Percentiles rank a stretch among this genome's conserved stretches.
Conservation (phyloP, 2,113 vertebrate species). For the Pollimyrus isidori region DNA sequence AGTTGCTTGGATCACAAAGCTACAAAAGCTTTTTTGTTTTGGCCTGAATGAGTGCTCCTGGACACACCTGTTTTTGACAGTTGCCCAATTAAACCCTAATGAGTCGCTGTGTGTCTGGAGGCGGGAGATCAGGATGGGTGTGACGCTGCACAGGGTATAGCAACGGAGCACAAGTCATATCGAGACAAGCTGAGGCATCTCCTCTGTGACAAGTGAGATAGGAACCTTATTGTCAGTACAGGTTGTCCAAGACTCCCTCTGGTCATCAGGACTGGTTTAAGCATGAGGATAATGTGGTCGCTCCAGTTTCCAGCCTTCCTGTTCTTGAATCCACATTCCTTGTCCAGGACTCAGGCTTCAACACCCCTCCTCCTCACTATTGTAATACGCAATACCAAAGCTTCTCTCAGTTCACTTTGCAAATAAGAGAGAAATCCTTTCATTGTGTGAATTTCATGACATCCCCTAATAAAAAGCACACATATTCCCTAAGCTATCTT, state of each 20-base stretch:
- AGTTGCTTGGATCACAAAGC: neutral
- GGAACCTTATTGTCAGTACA: neutral
- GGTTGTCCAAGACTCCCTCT: neutral
- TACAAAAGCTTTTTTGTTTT: neutral
- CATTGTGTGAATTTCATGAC: neutral
- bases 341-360: neutral
- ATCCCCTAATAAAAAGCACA: neutral
- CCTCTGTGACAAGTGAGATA: neutral
- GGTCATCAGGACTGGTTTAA: neutral
- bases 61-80: conserved; percentile 6
- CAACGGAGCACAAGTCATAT: neutral
- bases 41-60: neutral
- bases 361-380: no score
- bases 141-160: neutral
- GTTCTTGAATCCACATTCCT: neutral
- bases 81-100: conserved; percentile 9
- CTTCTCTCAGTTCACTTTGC: neutral
- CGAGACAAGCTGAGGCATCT: neutral
- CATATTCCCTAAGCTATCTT: neutral
- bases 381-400: neutral
- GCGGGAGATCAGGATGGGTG: neutral
- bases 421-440: neutral
- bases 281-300: neutral
- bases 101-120: conserved; percentile 11
- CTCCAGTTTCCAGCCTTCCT: neutral